A percentile compares a stretch with the other conserved stretches of the same genome.
phyloP scores from a whole-genome alignment of 2,888 invertebrate species.

The Parnassius smintheus region DNA sequence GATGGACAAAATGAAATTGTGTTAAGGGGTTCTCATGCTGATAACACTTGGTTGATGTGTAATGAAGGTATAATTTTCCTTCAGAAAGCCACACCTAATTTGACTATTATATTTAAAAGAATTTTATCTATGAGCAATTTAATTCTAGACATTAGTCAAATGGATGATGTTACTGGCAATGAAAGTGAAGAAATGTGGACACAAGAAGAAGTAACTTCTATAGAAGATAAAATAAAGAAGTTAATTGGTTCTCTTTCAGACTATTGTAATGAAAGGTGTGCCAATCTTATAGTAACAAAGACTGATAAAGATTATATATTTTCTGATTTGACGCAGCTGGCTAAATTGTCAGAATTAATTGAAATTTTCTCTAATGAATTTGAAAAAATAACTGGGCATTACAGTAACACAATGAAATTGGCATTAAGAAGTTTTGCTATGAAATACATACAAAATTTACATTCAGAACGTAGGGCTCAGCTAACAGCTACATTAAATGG shows the following conservation, averaged over 20 bases:
- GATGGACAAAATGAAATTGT: slow-evolving; percentile 72
- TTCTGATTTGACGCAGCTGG: slow-evolving; percentile 87
- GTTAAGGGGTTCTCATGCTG: slow-evolving; percentile 66
- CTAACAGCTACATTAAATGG: slow-evolving; percentile 91
- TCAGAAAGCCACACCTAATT: slow-evolving; percentile 83
- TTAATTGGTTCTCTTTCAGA: slow-evolving; percentile 92
- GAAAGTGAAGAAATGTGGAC: slow-evolving; percentile 86
- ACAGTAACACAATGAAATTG: slow-evolving; percentile 89
- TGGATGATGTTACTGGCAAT: slow-evolving; percentile 79
- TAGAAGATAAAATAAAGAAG: slow-evolving; percentile 87
- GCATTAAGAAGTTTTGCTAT: slow-evolving; percentile 94
- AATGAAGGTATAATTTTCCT: slow-evolving; percentile 86
- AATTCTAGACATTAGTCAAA: slow-evolving; percentile 87
- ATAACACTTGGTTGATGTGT: slow-evolving; percentile 80
- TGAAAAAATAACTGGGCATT: slow-evolving; percentile 86
- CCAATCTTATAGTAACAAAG: slow-evolving; percentile 91
- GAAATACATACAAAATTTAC: slow-evolving; percentile 95
- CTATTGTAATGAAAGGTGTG: slow-evolving; percentile 95
- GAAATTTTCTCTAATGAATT: slow-evolving; percentile 89
- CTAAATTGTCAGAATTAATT: slow-evolving; percentile 87
- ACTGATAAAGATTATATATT: slow-evolving; percentile 86
- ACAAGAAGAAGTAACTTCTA: slow-evolving; percentile 84
- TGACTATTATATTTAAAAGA: slow-evolving; percentile 86
- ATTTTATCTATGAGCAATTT: slow-evolving; percentile 88
- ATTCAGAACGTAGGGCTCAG: slow-evolving; percentile 92